Base-by-base conservation (phyloP, 2,888 invertebrate genomes). In the Micoletzkya japonica region DNA sequence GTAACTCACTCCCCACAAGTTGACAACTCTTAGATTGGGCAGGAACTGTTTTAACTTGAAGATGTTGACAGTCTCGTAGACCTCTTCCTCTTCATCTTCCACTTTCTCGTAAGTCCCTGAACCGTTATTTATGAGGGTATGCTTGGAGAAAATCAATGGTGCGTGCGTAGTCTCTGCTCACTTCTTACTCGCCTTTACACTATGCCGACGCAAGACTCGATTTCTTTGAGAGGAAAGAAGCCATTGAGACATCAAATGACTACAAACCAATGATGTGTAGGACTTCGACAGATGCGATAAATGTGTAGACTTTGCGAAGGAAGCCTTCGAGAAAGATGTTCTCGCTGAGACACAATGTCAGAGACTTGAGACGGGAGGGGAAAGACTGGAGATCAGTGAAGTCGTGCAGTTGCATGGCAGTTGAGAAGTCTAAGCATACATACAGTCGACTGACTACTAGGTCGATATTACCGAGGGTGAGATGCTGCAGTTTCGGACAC, bases 241-340 rank as follows among this genome's bases (percentile, higher is more conserved):
- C 56, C 24, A 26, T 26, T 10, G 24, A 10, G 24, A 17, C 10
- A 10, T 24, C 7, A 10, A 57, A 37, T 39, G 28, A 20, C 17
- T 28, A 61, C 75, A 83, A 77, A 92, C 93, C 98, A 85, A 99
- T 93, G 70, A 99, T 90, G 88, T 98, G 98, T 68, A 99, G 89
- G 70, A 95, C 93, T 89, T 98, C 95, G 71, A 99, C 88, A 4
- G 97, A 97, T 79, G 97, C 97, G 85, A 99, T 95, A 85, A 97
- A 98, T 87, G 97, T 97, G 88, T 99, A 99, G 76, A 98, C 98
- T 88, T 98, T 95, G 78, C 98, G 89, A 94, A 99, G 96, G 87
- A 99, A 98, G 20, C 98, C 98, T 93, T 99, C 98, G 92, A 99
- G 94, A 88, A 99, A 99, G 87, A 99, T 99, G 76, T 98, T 96